A percentile compares a stretch with the other conserved stretches of the same genome.
phyloP scores from a whole-genome alignment of 2,113 vertebrate species.

The Phrynosoma blainvillii region DNA sequence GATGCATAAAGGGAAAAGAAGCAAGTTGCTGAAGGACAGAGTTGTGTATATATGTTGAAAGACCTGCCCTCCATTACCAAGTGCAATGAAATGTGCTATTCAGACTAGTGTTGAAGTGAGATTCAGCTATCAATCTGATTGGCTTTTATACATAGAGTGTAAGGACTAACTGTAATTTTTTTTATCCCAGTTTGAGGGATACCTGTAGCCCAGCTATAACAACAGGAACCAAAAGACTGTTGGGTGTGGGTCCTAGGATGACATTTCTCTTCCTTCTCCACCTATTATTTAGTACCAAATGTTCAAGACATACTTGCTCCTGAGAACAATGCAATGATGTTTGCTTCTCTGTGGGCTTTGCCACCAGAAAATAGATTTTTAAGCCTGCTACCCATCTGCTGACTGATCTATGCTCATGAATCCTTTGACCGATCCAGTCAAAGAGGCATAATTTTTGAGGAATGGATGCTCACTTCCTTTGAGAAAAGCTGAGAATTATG shows the following conservation, averaged over 20 bases:
- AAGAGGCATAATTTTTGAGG: conserved; percentile 15
- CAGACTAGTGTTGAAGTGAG: too few relatives aligned
- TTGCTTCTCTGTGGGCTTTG: not conserved
- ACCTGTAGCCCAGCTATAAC: not conserved
- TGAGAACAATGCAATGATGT: not conserved
- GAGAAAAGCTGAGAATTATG: conserved; percentile 36
- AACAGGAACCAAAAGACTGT: not conserved
- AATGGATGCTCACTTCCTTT: conserved; percentile 20
- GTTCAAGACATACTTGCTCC: too few relatives aligned
- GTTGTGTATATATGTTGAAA: too few relatives aligned
- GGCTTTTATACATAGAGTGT: too few relatives aligned
- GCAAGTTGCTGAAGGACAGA: too few relatives aligned
- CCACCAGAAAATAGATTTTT: not conserved
- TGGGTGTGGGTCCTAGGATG: not conserved
- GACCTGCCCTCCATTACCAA: too few relatives aligned
- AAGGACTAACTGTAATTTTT: too few relatives aligned
- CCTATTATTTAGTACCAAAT: not conserved
- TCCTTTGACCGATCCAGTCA: not conserved
- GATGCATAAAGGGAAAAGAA: too few relatives aligned
- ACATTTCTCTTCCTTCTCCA: not conserved
- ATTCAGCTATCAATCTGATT: too few relatives aligned
- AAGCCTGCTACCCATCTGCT: not conserved
- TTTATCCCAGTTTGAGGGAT: not conserved
- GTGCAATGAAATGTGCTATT: too few relatives aligned
- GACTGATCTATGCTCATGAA: conserved; percentile 8